Percentiles rank a stretch among this genome's conserved stretches.
Conservation (phyloP, 2,888 invertebrate species). For the Ligdia adustata region DNA sequence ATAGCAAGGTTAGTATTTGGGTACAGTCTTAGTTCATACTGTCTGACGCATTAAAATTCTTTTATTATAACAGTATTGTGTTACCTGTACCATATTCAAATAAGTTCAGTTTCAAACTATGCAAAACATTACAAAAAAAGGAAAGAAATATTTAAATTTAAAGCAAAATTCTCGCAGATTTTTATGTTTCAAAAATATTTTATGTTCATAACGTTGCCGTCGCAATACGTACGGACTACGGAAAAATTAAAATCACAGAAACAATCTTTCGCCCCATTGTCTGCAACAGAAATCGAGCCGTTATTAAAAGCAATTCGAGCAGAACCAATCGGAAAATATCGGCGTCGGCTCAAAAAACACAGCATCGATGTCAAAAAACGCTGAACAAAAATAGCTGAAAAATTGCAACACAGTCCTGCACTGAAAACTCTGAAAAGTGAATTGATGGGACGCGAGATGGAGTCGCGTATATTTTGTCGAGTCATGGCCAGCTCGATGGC, state of each 20-base stretch:
- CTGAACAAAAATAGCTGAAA: constrained; percentile 44
- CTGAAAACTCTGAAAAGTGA: constrained; percentile 39
- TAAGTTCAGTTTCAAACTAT: too few relatives aligned
- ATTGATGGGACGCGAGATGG: constrained; percentile 43
- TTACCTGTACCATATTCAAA: too few relatives aligned
- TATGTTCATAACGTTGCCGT: background rate
- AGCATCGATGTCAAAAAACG: constrained; percentile 34
- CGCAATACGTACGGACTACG: background rate
- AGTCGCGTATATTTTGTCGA: constrained; percentile 31
- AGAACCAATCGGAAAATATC: constrained; percentile 33
- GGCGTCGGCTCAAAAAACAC: constrained; percentile 19
- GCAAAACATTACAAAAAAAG: too few relatives aligned
- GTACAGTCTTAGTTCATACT: too few relatives aligned
- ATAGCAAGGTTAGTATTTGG: too few relatives aligned
- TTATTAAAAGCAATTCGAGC: constrained; percentile 15
- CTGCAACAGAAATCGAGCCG: background rate
- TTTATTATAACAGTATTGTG: too few relatives aligned
- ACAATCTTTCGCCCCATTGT: background rate
- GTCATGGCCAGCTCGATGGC: constrained; percentile 13
- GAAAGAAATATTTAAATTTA: too few relatives aligned
- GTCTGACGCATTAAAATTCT: too few relatives aligned
- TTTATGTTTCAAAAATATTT: too few relatives aligned
- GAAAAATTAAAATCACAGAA: constrained; percentile 4
- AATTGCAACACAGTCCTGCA: constrained; percentile 45
- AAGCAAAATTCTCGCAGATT: too few relatives aligned